Conservation (phyloP, 2,797 vertebrate genomes). For the Phylloscopus collybita region DNA sequence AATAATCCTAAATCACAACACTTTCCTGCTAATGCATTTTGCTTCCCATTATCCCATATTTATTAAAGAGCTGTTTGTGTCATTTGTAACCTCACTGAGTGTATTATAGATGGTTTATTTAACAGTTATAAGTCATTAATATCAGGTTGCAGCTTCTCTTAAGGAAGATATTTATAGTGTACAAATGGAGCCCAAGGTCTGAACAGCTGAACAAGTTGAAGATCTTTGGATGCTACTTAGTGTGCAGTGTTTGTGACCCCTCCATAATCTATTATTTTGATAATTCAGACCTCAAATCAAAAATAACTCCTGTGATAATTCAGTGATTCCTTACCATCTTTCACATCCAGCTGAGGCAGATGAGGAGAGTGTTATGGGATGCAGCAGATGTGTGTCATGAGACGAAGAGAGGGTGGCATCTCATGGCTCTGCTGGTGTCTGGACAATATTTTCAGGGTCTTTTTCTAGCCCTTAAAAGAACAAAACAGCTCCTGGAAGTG, state of each 20-base stretch:
- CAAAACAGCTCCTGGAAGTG: neutral
- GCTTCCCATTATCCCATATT: neutral
- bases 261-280: neutral
- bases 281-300: neutral
- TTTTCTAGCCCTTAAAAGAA: neutral
- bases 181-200: neutral
- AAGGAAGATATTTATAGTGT: neutral
- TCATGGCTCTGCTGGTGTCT: neutral
- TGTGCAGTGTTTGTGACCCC: neutral
- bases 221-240: neutral
- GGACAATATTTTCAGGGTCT: neutral
- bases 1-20: neutral
- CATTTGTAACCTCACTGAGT: neutral
- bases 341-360: neutral
- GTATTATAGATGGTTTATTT: conserved; percentile 18
- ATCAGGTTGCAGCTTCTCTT: neutral
- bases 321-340: neutral
- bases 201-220: neutral
- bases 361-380: accelerated
- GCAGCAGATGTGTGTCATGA: accelerated
- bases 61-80: conserved; percentile 17
- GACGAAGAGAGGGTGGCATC: neutral
- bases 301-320: neutral
- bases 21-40: neutral
- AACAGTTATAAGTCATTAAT: neutral